Evolutionary conservation across 2,113 vertebrate species (phyloP).

Genomic region (Nesoenas mayeri): DNA sequence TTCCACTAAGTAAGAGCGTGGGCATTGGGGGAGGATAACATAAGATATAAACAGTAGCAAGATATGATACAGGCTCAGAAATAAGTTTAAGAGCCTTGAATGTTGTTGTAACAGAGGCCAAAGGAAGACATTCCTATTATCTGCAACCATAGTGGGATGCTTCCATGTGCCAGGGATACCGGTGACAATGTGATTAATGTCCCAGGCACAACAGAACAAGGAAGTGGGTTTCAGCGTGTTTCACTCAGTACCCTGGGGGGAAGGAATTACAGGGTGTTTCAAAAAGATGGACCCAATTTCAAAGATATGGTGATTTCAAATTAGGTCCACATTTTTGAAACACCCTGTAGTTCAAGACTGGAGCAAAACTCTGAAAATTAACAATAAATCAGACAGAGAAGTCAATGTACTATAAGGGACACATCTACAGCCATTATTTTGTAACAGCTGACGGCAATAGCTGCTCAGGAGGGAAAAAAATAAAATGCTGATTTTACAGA

Average conservation of each 20-base stretch:
- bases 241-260: slow-evolving; percentile 43
- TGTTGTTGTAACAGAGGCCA: neutral
- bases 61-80: neutral
- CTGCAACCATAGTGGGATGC: neutral
- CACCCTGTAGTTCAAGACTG: slow-evolving; percentile 23
- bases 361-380: slow-evolving; percentile 70
- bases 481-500: slow-evolving; percentile 72
- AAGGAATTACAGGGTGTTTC: slow-evolving; percentile 7
- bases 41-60: neutral
- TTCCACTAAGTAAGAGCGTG: neutral
- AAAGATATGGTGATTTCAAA: too few species aligned
- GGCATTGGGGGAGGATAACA: neutral
- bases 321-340: too few species aligned
- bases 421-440: slow-evolving; percentile 70
- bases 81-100: neutral
- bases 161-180: neutral
- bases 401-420: slow-evolving; percentile 63
- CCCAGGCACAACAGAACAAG: slow-evolving; percentile 27
- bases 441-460: slow-evolving; percentile 66
- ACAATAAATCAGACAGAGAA: slow-evolving; percentile 70
- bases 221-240: slow-evolving; percentile 26
- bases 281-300: too few species aligned
- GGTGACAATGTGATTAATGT: slow-evolving; percentile 33
- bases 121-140: neutral
- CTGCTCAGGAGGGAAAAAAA: slow-evolving; percentile 38